Evolutionary conservation across 2,797 vertebrate genomes (phyloP).

Genomic region (Mareca strepera): DNA sequence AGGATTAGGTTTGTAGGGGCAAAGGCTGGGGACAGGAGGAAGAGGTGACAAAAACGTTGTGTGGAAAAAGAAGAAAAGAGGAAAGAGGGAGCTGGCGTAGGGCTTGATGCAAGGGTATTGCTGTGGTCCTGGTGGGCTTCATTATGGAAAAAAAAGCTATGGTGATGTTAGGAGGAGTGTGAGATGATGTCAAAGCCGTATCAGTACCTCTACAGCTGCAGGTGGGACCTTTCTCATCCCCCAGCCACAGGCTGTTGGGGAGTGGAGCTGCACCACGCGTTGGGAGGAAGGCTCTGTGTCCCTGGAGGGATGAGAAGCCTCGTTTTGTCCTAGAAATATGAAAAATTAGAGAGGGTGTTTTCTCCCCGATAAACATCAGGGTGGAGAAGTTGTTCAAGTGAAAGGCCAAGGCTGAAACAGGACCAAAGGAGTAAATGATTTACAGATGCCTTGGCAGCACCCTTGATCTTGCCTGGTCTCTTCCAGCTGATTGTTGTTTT

Average conservation of each 20-base stretch:
- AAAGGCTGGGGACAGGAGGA: not conserved
- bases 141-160: not conserved
- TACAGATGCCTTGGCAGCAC: conserved; percentile 17
- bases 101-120: not conserved
- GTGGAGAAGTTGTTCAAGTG: not conserved
- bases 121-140: not conserved
- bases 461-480: conserved; percentile 38
- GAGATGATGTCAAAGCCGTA: not conserved
- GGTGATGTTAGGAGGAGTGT: not conserved
- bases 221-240: not conserved
- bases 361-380: not conserved
- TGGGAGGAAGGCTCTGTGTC: not conserved
- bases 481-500: not conserved
- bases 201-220: too few relatives aligned
- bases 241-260: not conserved
- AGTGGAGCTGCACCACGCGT: not conserved
- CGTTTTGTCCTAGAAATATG: not conserved
- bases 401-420: conserved; percentile 9
- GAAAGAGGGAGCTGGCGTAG: not conserved
- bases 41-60: not conserved
- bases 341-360: not conserved
- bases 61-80: not conserved
- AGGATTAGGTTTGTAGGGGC: not conserved
- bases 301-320: not conserved
- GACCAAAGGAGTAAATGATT: conserved; percentile 4